Conservation (phyloP, 2,113 vertebrate species). For the Pteronura brasiliensis region DNA sequence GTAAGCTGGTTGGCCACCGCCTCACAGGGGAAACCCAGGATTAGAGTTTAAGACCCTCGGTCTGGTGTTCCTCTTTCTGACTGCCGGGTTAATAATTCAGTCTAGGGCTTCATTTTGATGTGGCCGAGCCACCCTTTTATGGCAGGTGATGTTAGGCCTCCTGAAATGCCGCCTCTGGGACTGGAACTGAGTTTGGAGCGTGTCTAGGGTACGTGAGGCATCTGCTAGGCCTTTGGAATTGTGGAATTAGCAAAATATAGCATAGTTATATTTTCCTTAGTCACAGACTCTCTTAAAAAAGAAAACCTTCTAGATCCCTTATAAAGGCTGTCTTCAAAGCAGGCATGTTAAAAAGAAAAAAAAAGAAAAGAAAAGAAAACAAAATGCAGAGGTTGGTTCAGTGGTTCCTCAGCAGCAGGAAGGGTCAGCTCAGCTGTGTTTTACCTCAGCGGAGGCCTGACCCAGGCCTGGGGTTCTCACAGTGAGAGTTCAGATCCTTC, state of each 20-base stretch:
- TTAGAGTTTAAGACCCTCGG: background rate
- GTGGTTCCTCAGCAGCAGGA: background rate
- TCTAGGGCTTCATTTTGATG: background rate
- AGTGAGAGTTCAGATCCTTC: background rate
- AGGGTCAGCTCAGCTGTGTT: background rate
- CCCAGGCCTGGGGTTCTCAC: background rate
- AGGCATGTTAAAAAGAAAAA: background rate
- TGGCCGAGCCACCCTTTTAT: background rate
- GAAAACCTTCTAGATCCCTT: background rate
- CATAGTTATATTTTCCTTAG: background rate
- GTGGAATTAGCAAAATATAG: background rate
- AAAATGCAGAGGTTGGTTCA: background rate
- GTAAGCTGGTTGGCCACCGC: background rate
- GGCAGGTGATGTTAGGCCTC: background rate
- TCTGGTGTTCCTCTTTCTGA: background rate
- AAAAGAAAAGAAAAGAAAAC: no score
- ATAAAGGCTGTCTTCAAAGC: conserved; percentile 15
- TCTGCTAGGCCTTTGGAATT: background rate
- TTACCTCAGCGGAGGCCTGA: background rate
- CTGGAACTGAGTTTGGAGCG: background rate
- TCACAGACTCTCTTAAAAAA: conserved; percentile 7
- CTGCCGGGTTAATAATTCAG: background rate
- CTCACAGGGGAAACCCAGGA: background rate
- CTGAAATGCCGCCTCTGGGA: background rate
- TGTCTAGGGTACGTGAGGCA: background rate